Evolutionary conservation across 2,797 vertebrate genomes (phyloP).

Genomic region (Poliocrania exsul): DNA sequence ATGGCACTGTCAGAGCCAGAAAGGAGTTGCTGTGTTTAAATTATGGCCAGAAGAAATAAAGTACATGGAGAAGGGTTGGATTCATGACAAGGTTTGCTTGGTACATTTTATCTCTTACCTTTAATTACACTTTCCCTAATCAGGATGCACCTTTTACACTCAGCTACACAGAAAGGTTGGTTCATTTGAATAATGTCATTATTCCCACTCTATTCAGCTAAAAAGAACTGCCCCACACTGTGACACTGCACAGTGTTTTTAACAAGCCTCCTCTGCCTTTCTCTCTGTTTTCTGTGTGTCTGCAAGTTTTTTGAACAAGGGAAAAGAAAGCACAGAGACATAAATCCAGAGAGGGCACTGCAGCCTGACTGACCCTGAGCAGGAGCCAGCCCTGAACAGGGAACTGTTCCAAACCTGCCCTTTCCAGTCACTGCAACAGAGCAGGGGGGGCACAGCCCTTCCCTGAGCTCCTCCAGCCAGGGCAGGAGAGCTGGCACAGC

Average conservation of each 20-base stretch:
- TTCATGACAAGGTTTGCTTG: background rate
- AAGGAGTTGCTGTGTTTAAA: background rate
- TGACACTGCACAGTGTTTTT: background rate
- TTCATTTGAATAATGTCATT: background rate
- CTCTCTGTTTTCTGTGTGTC: background rate
- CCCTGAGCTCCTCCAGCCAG: background rate
- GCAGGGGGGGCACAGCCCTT: background rate
- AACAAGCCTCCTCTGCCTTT: background rate
- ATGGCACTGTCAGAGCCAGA: background rate
- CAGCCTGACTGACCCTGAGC: background rate
- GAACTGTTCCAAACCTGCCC: background rate
- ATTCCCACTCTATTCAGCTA: background rate
- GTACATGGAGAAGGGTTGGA: background rate
- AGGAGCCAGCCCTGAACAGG: background rate
- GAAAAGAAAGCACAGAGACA: background rate
- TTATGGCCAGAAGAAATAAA: background rate
- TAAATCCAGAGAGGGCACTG: background rate
- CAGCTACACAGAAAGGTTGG: background rate
- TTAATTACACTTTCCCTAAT: background rate
- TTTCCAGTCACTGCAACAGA: background rate
- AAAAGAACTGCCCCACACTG: background rate
- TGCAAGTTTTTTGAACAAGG: background rate
- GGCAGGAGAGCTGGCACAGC: background rate
- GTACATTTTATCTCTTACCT: background rate
- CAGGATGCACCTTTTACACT: background rate